A percentile compares a stretch with the other conserved stretches of the same genome.
phyloP scores from a whole-genome alignment of 2,888 invertebrate species.

The Meiosimyza decipiens region DNA sequence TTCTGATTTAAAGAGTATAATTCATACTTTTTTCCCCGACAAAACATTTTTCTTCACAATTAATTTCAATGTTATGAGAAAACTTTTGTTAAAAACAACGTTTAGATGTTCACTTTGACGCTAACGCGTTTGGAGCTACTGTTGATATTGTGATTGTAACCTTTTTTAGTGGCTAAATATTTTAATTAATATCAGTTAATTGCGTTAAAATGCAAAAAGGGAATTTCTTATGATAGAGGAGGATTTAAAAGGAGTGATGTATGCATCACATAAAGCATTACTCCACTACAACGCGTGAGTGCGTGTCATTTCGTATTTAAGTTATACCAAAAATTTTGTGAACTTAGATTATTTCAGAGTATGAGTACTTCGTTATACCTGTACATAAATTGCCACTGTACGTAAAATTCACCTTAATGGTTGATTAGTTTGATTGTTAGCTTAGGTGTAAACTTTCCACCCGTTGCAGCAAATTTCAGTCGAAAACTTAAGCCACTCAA shows the following conservation, averaged over 20 bases:
- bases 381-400: too few species aligned
- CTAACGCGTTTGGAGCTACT: conserved; percentile 13
- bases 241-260: neutral
- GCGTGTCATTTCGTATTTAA: too few species aligned
- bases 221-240: neutral
- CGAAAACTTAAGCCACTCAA: too few species aligned
- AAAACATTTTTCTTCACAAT: conserved; percentile 28
- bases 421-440: too few species aligned
- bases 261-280: neutral
- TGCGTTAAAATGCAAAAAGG: neutral
- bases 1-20: neutral
- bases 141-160: neutral
- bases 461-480: too few species aligned
- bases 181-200: too few species aligned
- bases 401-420: too few species aligned
- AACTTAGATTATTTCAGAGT: too few species aligned
- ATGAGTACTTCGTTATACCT: too few species aligned
- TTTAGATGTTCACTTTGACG: conserved; percentile 3
- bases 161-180: neutral
- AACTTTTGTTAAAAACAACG: conserved; percentile 8
- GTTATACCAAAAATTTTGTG: too few species aligned
- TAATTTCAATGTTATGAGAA: conserved; percentile 31
- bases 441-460: too few species aligned
- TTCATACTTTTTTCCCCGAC: neutral
- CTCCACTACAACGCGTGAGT: neutral